These are phyloP conservation scores for Albula glossodonta DNA, from an alignment of 2,113 vertebrate genomes.

Conservation along the genomic window DNA sequence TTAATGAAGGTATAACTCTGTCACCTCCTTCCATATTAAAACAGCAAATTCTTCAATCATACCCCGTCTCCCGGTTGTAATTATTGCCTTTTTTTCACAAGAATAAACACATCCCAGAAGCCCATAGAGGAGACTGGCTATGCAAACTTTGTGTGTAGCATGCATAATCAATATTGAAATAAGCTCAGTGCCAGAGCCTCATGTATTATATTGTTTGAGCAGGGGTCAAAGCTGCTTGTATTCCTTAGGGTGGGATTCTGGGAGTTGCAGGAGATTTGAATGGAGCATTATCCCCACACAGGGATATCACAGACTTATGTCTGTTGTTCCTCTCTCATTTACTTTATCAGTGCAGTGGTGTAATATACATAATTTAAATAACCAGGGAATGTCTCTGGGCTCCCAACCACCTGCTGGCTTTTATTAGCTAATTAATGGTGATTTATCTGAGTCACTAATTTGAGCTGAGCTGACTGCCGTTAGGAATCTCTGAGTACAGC, in stretches of 20 bases:
- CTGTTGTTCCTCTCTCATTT: conserved; percentile 77
- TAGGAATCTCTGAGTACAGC: conserved; percentile 78
- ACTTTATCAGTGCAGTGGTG: conserved; percentile 74
- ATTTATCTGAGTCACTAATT: conserved; percentile 94
- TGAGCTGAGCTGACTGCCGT: conserved; percentile 83
- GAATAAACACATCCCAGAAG: conserved; percentile 62
- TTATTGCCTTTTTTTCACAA: conserved; percentile 54
- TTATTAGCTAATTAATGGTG: conserved; percentile 98
- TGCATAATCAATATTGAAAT: conserved; percentile 68
- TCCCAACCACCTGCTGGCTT: conserved; percentile 91
- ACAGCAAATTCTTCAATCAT: conserved; percentile 37
- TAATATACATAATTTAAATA: conserved; percentile 95
- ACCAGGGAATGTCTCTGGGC: conserved; percentile 87
- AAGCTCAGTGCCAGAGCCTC: conserved; percentile 52
- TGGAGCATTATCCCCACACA: conserved; percentile 63
- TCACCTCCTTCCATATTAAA: conserved; percentile 1
- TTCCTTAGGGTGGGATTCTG: conserved; percentile 74
- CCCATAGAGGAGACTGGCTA: conserved; percentile 29
- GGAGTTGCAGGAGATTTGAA: conserved; percentile 68
- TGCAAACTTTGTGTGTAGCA: conserved; percentile 56
- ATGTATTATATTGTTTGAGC: conserved; percentile 64
- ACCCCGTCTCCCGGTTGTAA: conserved; percentile 35
- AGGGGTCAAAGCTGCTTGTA: conserved; percentile 74
- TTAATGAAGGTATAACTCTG: conserved; percentile 5
- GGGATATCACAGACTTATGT: conserved; percentile 63